Conservation (phyloP, 2,113 vertebrate genomes). For the Chionodraco myersi region DNA sequence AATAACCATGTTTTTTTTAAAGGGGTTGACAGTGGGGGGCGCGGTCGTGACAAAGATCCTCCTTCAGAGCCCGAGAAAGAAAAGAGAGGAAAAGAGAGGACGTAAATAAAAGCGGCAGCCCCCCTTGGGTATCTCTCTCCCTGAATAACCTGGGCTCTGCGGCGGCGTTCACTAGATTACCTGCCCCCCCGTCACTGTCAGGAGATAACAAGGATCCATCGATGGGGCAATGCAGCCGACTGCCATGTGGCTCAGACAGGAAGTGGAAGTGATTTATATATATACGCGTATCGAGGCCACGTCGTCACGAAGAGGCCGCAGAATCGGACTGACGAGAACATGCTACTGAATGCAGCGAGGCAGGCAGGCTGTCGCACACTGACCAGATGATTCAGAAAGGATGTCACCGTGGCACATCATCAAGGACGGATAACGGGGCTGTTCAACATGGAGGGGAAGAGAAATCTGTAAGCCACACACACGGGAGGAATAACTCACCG, state of each 20-base stretch:
- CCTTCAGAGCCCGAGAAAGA: constrained; percentile 43
- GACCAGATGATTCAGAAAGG: constrained; percentile 76
- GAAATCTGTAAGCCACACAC: constrained; percentile 46
- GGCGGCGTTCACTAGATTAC: constrained; percentile 74
- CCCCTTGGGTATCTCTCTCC: constrained; percentile 74
- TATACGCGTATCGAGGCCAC: constrained; percentile 50
- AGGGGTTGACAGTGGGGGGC: constrained; percentile 45
- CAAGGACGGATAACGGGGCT: constrained; percentile 68
- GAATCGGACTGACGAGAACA: constrained; percentile 66
- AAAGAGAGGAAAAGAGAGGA: constrained; percentile 58
- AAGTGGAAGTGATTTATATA: constrained; percentile 66
- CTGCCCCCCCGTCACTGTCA: constrained; percentile 33
- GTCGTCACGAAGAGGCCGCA: constrained; percentile 49
- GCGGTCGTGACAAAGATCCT: constrained; percentile 67
- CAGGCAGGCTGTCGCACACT: constrained; percentile 71
- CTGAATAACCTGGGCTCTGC: constrained; percentile 79
- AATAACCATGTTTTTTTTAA: constrained; percentile 72
- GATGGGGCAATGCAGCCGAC: constrained; percentile 53
- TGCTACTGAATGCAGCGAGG: constrained; percentile 67
- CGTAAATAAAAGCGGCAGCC: constrained; percentile 77
- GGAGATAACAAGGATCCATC: constrained; percentile 75
- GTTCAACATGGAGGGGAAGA: constrained; percentile 60
- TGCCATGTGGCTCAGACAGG: constrained; percentile 47
- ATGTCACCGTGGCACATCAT: constrained; percentile 73
- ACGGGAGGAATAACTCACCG: constrained; percentile 24